Base-by-base conservation (phyloP, 2,888 invertebrate genomes). In the Euphydryas editha region DNA sequence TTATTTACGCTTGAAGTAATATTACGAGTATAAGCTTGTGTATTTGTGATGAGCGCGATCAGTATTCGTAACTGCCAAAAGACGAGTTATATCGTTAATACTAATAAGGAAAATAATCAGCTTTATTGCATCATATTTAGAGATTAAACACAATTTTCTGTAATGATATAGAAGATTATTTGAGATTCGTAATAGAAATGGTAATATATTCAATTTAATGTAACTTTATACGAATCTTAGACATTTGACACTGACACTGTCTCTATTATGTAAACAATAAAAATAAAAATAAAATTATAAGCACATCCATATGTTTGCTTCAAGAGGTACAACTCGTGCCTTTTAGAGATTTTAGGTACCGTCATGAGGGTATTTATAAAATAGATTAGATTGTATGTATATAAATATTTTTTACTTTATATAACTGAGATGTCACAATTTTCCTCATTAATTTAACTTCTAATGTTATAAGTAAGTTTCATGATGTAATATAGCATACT, bases 1-100 rank as follows among this genome's bases (percentile, higher is more conserved):
- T 51, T 62, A 49, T 55, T 60, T 39, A 21, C 54, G 55, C 59
- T 55, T 59, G 37, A 44, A 59, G 37, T 49, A 57, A 61, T 49
- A 60, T 57, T 51, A 58, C 58, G 63, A 72, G 64, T 68, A 66
- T 62, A 73, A 73, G 90, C 90, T 91, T 90, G 81, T 90, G 91
- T 91, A 78, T 78, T 81, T 85, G 90, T 90, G 87, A 80, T 75
- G 74, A 84, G 83, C 84, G 90, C 84, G 80, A 88, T 80, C 88
- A 90, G 88, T 91, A 90, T 90, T 90, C 70, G 73, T 75, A 85
- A 88, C 86, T 88, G 89, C 89, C 91, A 90, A 92, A 90, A 82
- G 81, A 78, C 78, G 80, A 82, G 82, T 83, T 72, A 74, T 76
- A 76, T 76, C 72, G 72, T 73, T 69, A n/a, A n/a, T 70, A 68